phyloP scores from a whole-genome alignment of 2,797 vertebrate species.

The Helostoma temminkii region DNA sequence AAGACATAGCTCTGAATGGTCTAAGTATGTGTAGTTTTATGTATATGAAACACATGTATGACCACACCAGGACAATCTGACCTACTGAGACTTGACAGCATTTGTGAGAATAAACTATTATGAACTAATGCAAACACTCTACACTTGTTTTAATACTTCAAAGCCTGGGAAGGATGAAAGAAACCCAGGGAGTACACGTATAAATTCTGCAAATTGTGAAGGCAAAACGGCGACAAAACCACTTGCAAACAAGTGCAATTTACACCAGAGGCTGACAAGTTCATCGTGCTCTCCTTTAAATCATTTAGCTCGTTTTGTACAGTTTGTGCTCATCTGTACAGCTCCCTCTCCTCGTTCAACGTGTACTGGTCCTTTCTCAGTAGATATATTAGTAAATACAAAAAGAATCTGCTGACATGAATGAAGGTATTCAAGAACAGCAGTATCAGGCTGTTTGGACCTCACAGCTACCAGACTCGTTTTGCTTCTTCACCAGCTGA shows the following conservation, averaged over 20 bases:
- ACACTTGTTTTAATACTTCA: not conserved
- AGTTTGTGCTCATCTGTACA: constrained; percentile 2
- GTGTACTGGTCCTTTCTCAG: too few relatives aligned
- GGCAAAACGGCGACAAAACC: not conserved
- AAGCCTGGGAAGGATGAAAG: not conserved
- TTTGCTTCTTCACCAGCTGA: constrained; percentile 26
- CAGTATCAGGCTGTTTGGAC: not conserved
- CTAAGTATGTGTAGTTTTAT: too few relatives aligned
- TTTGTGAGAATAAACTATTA: not conserved
- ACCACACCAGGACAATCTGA: not conserved
- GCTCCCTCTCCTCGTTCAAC: too few relatives aligned
- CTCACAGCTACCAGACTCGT: not conserved
- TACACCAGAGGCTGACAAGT: not conserved
- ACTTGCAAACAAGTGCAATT: not conserved
- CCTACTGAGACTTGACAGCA: not conserved
- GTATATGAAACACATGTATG: too few relatives aligned
- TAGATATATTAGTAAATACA: too few relatives aligned
- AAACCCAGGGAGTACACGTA: not conserved
- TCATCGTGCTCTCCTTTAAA: not conserved
- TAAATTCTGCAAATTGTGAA: not conserved
- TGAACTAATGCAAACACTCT: not conserved
- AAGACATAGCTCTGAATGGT: too few relatives aligned
- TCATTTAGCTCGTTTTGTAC: not conserved
- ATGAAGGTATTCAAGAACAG: too few relatives aligned
- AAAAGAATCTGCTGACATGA: too few relatives aligned